Conservation (phyloP, 2,888 invertebrate species). For the Caenorhabditis angaria region DNA sequence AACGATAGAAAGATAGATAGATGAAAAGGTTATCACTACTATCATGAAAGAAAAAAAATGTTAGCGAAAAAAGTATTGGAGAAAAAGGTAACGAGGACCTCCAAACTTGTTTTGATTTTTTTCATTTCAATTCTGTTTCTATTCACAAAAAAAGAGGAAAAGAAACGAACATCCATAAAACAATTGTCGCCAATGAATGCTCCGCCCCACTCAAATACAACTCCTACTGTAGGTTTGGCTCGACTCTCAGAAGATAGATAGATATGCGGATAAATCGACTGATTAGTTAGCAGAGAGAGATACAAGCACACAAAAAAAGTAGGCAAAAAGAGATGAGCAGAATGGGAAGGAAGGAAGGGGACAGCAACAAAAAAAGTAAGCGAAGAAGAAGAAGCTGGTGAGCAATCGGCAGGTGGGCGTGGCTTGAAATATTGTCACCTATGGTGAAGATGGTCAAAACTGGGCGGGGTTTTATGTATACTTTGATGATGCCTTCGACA, state of each 20-base stretch:
- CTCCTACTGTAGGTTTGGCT: neutral
- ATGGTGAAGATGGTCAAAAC: neutral
- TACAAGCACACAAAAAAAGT: neutral
- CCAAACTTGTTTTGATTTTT: slow-evolving; percentile 10
- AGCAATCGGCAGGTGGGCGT: neutral
- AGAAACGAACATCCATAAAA: slow-evolving; percentile 8
- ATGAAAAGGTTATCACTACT: neutral
- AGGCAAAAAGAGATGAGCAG: neutral
- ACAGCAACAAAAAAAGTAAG: neutral
- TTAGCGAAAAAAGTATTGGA: neutral
- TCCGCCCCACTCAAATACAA: neutral
- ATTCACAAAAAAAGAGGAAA: neutral
- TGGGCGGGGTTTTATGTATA: neutral
- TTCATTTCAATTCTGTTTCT: no score
- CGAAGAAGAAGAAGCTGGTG: neutral
- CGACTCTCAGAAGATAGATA: neutral
- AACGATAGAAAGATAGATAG: neutral
- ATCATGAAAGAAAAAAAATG: slow-evolving; percentile 19
- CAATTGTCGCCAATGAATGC: slow-evolving; percentile 9
- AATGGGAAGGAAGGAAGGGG: neutral
- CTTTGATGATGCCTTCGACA: neutral
- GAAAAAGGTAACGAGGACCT: slow-evolving; percentile 7
- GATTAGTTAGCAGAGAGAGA: neutral
- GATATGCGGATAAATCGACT: neutral
- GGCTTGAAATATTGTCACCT: neutral